Conservation (phyloP, 2,113 vertebrate genomes). For the Megalops atlanticus region DNA sequence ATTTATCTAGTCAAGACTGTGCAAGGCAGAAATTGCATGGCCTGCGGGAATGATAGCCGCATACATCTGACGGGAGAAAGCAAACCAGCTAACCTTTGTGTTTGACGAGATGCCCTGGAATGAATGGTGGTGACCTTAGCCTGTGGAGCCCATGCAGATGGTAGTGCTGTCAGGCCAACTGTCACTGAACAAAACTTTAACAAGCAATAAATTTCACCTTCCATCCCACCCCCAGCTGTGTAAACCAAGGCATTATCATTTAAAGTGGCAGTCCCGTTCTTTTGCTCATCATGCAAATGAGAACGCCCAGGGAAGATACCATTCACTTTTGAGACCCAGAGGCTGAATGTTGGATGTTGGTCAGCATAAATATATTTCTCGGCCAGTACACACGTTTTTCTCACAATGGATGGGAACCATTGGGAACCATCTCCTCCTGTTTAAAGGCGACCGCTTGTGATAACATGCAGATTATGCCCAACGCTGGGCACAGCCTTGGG, state of each 20-base stretch:
- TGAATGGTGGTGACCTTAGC: not conserved
- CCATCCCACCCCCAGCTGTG: constrained; percentile 15
- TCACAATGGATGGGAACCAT: not conserved
- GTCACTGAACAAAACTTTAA: constrained; percentile 36
- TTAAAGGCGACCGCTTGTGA: not conserved
- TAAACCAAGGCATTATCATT: constrained; percentile 16
- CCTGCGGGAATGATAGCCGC: not conserved
- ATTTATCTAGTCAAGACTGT: not conserved
- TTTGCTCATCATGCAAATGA: not conserved
- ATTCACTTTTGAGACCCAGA: not conserved
- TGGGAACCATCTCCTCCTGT: no score
- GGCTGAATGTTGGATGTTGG: not conserved
- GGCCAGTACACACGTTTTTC: constrained; percentile 6
- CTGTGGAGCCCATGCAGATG: not conserved
- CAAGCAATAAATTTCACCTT: constrained; percentile 30
- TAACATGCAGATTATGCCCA: not conserved
- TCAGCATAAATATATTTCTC: constrained; percentile 9
- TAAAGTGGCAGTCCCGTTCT: not conserved
- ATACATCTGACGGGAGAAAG: not conserved
- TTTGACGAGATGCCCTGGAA: not conserved
- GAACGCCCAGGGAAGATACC: constrained; percentile 11
- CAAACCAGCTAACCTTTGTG: not conserved
- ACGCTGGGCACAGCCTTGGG: no score
- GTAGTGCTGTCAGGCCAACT: not conserved
- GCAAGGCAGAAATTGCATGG: not conserved